Conservation (phyloP, 92 coral and sea anemone genomes). For the Porites lobata region DNA sequence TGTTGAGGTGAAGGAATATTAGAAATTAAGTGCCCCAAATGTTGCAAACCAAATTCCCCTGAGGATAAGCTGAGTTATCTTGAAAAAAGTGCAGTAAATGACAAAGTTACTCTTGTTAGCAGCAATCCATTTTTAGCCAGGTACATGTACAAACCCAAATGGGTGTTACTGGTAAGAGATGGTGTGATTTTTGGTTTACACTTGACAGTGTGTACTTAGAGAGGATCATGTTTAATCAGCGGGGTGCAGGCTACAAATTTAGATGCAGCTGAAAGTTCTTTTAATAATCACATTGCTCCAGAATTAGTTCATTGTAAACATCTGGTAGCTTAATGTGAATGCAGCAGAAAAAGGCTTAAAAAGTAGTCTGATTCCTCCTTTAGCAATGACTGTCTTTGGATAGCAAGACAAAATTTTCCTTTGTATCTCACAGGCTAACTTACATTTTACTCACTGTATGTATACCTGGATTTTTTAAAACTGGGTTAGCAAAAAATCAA, state of each 20-base stretch:
- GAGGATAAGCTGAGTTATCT: conserved; percentile 28
- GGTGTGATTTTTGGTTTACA: conserved; percentile 67
- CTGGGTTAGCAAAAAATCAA: too few relatives aligned
- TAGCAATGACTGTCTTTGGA: conserved; percentile 6
- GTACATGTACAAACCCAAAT: conserved; percentile 43
- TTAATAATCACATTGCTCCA: conserved; percentile 48
- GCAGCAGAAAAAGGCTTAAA: neutral
- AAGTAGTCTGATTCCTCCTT: neutral
- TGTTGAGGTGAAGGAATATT: conserved; percentile 54
- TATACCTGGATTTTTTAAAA: too few relatives aligned
- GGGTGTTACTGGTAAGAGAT: conserved; percentile 55
- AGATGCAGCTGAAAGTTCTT: conserved; percentile 56
- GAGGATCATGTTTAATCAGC: conserved; percentile 57
- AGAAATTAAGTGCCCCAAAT: conserved; percentile 39
- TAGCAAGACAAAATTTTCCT: conserved; percentile 9
- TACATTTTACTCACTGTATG: neutral
- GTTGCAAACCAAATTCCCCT: conserved; percentile 33
- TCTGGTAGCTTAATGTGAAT: conserved; percentile 14
- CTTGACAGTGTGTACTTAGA: conserved; percentile 54
- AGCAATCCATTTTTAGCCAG: conserved; percentile 67
- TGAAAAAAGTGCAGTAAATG: neutral
- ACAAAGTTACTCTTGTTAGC: conserved; percentile 20
- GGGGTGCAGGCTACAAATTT: conserved; percentile 50
- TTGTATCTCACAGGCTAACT: conserved; percentile 3
- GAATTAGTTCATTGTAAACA: conserved; percentile 24